A percentile compares a stretch with the other conserved stretches of the same genome.
Conservation (phyloP, 2,888 invertebrate genomes). For the Apantesis nais region DNA sequence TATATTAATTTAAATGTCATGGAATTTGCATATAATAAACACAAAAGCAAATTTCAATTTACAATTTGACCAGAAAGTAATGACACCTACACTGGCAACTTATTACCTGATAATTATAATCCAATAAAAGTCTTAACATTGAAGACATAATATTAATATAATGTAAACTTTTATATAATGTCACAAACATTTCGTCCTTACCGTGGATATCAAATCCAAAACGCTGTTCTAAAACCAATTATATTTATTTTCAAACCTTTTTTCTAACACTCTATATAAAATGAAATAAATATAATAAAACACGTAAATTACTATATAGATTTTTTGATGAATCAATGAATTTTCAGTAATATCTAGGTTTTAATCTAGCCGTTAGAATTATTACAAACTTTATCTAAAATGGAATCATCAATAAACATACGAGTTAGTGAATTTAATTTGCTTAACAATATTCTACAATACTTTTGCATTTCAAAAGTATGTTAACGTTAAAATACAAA, state of each 20-base stretch:
- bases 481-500: constrained; percentile 2
- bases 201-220: no score
- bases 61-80: neutral
- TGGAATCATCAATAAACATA: neutral
- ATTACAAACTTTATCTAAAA: neutral
- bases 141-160: neutral
- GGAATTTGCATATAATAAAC: neutral
- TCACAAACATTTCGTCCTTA: no score
- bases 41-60: neutral
- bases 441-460: neutral
- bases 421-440: neutral
- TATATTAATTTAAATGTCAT: constrained; percentile 11
- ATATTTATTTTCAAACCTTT: no score
- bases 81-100: neutral
- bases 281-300: neutral
- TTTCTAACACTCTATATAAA: no score
- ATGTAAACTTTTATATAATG: neutral
- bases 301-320: neutral
- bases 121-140: neutral
- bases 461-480: neutral
- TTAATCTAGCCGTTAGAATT: neutral
- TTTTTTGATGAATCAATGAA: neutral
- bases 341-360: neutral
- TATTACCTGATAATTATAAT: neutral
- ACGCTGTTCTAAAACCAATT: no score